These are phyloP conservation scores for Epinotia nisella DNA, from an alignment of 2,888 invertebrate genomes.

Conservation along the genomic window DNA sequence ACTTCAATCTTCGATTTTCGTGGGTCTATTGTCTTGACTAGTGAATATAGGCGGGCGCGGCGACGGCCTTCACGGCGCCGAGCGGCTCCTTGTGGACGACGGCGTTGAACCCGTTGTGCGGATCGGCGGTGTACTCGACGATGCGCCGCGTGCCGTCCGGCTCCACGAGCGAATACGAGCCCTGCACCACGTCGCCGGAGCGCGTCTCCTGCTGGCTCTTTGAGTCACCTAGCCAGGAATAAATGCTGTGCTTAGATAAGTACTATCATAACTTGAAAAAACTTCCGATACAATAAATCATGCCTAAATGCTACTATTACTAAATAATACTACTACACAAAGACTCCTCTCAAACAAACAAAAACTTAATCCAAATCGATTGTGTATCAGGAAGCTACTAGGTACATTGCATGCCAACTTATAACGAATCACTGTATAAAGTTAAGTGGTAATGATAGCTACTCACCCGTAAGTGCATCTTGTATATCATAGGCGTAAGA, in stretches of 20 bases:
- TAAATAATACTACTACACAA: too few relatives aligned
- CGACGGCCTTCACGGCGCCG: conserved; percentile 74
- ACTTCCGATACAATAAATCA: too few relatives aligned
- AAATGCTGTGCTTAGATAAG: background rate
- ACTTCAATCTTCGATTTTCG: conserved; percentile 1
- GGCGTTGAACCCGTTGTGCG: conserved; percentile 88
- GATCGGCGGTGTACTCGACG: conserved; percentile 87
- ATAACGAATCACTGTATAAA: background rate
- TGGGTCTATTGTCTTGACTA: conserved; percentile 52
- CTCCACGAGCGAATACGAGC: conserved; percentile 86
- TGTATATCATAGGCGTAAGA: conserved; percentile 89
- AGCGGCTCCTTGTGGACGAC: conserved; percentile 86
- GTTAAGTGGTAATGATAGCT: background rate
- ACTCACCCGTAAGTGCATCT: conserved; percentile 87
- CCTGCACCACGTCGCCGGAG: conserved; percentile 87
- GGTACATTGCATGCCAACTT: too few relatives aligned
- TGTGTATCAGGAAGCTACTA: too few relatives aligned
- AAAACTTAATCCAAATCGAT: too few relatives aligned
- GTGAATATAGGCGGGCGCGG: conserved; percentile 65
- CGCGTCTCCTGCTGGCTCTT: conserved; percentile 82
- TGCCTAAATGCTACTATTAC: too few relatives aligned
- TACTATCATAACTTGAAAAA: too few relatives aligned
- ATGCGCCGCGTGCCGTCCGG: conserved; percentile 86
- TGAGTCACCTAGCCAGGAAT: conserved; percentile 68
- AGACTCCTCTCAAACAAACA: too few relatives aligned